phyloP scores from a whole-genome alignment of 2,888 invertebrate species.

The Phyto melanocephala region DNA sequence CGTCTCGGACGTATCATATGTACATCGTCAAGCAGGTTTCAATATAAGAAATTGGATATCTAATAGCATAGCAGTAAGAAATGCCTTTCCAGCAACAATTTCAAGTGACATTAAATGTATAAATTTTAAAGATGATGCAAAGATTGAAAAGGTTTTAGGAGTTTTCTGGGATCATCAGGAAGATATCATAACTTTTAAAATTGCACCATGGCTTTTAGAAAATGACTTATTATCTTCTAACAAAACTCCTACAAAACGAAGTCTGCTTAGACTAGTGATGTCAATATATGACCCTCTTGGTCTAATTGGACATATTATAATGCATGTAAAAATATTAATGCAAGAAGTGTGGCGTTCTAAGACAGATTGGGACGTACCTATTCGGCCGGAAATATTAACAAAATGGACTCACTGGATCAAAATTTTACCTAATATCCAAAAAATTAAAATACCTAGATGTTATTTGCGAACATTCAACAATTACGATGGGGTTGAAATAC shows the following conservation, averaged over 20 bases:
- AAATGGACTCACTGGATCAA: constrained; percentile 39
- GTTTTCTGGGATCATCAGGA: constrained; percentile 48
- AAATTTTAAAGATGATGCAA: constrained; percentile 5
- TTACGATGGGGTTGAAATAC: neutral
- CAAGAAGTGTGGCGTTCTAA: constrained; percentile 9
- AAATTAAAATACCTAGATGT: constrained; percentile 20
- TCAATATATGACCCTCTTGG: constrained; percentile 40
- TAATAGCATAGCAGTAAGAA: constrained; percentile 2
- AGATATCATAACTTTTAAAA: constrained; percentile 51
- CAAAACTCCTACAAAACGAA: constrained; percentile 15
- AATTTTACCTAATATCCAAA: neutral
- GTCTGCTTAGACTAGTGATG: constrained; percentile 2
- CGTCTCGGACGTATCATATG: neutral
- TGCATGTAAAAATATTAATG: constrained; percentile 27
- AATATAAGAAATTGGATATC: constrained; percentile 47
- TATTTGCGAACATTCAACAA: constrained; percentile 8
- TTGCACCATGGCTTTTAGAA: constrained; percentile 1
- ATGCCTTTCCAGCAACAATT: neutral
- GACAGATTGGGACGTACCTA: constrained; percentile 15
- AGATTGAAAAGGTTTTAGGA: constrained; percentile 50
- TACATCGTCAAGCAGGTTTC: constrained; percentile 39
- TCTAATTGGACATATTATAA: constrained; percentile 22
- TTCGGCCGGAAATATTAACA: neutral
- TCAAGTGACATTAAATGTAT: neutral
- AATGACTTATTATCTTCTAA: neutral